phyloP scores from a whole-genome alignment of 2,113 vertebrate genomes.

The Dasyornis broadbenti region DNA sequence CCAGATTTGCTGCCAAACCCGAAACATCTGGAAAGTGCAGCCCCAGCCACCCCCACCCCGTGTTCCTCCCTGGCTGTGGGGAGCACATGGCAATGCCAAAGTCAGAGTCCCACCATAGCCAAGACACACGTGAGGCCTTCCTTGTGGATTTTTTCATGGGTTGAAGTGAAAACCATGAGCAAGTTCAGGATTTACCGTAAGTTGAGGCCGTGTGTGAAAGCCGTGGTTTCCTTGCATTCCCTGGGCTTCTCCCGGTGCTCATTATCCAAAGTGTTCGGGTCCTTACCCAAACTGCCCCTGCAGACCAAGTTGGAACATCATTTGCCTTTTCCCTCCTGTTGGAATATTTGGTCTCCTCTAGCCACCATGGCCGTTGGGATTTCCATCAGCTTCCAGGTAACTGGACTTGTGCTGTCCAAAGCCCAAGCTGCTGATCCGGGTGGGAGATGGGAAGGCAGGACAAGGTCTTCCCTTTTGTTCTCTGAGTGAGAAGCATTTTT shows the following conservation, averaged over 20 bases:
- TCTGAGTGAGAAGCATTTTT: not conserved
- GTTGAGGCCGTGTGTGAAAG: not conserved
- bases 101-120: not conserved
- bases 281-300: not conserved
- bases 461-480: not conserved
- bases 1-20: not conserved
- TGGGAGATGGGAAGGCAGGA: not conserved
- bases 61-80: not conserved
- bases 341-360: not conserved
- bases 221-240: not conserved
- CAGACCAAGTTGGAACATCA: not conserved
- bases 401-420: not conserved
- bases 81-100: accelerated
- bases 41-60: accelerated
- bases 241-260: not conserved
- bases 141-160: not conserved
- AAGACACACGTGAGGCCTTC: not conserved
- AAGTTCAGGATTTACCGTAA: not conserved
- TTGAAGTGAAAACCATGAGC: not conserved
- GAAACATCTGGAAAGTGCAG: accelerated
- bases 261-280: accelerated
- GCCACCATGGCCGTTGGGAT: not conserved
- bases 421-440: not conserved
- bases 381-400: not conserved
- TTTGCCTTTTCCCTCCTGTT: not conserved